Base-by-base conservation (phyloP, 1,140 invertebrate genomes). In the Anthonomus grandis region DNA sequence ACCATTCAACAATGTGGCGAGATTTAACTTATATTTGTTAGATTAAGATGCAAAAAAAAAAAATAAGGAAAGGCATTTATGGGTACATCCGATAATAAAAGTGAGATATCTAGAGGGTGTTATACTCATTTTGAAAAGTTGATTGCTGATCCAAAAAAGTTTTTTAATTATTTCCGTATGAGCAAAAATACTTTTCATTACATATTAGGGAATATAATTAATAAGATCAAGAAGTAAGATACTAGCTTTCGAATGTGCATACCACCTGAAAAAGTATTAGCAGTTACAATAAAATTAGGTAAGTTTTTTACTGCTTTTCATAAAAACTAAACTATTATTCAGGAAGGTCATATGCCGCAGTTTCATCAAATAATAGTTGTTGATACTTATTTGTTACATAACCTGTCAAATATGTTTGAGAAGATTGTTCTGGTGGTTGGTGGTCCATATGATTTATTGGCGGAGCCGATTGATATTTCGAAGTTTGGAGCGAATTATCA, bases 71-170 rank as follows among this genome's bases (percentile, higher is more conserved):
- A n/a, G n/a, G n/a, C n/a, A n/a, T n/a, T n/a, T n/a, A n/a, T n/a
- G n/a, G 41, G 19, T 13, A 18, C 41, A 44, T 44, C 3, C 18
- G 41, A 44, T 44, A 44, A 21, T n/a, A n/a, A n/a, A n/a, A n/a
- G n/a, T n/a, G n/a, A n/a, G n/a, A n/a, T n/a, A n/a, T n/a, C n/a
- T n/a, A 21, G 18, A 44, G 41, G 37, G 25, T 25, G 52, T 54
- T 54, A 45, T 34, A 44, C 9, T 21, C 23, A 21, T 44, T 44
- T 44, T 44, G 17, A 21, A 18, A 44, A 39, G 5, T 39, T 39
- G 37, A 41, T 18, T 53, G 44, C 50, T 13, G 41, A 53, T 42
- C 44, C 12, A 39, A 42, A n/a, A 23, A 53, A n/a, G n/a, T n/a
- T n/a, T n/a, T 13, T 17, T 53, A 42, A 42, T 42, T 23, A 39